These are phyloP conservation scores for Gastrophysa polygoni DNA, from an alignment of 2,888 invertebrate species.

Conservation along the genomic window DNA sequence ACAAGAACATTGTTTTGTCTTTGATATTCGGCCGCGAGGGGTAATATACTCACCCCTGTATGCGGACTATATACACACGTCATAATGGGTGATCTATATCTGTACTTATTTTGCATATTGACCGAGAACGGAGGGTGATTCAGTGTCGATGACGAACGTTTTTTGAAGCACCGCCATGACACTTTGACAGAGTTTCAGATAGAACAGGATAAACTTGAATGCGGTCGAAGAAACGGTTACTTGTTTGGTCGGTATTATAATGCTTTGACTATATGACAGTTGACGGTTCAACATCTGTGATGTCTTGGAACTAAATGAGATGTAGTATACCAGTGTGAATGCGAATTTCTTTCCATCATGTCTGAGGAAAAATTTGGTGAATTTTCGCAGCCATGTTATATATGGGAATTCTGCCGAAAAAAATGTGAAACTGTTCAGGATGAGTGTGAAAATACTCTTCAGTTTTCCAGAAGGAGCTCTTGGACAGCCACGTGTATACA, in stretches of 20 bases:
- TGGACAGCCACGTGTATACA: no score
- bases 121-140: conserved; percentile 34
- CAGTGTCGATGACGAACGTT: conserved; percentile 30
- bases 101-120: conserved; percentile 44
- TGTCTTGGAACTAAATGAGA: no score
- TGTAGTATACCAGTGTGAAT: no score
- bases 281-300: no score
- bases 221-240: neutral
- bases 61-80: conserved; percentile 23
- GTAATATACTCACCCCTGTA: conserved; percentile 19
- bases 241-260: neutral
- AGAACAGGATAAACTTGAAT: neutral
- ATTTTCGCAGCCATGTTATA: no score
- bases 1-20: conserved; percentile 40
- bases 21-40: conserved; percentile 28
- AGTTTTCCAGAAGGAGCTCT: no score
- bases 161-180: conserved; percentile 14
- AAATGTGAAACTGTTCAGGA: no score
- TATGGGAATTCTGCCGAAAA: no score
- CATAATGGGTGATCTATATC: conserved; percentile 35
- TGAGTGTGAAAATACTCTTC: no score
- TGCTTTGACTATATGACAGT: no score
- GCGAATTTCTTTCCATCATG: no score
- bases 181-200: conserved; percentile 3
- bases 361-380: no score